phyloP scores from a whole-genome alignment of 2,888 invertebrate genomes.

The Apotomis betuletana region DNA sequence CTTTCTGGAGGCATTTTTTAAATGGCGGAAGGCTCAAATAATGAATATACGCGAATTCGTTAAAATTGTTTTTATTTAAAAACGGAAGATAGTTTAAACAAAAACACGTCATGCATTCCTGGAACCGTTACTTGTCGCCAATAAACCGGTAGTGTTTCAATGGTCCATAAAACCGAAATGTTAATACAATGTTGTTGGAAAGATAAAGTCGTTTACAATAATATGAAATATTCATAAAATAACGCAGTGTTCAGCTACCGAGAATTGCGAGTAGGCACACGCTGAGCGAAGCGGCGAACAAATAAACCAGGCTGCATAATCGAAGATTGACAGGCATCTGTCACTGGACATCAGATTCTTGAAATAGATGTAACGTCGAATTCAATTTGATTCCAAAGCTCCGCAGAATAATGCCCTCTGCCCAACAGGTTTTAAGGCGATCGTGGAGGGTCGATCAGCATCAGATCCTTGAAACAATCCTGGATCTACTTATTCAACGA shows the following conservation, averaged over 20 bases:
- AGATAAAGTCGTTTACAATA: conserved; percentile 77
- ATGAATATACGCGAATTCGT: too few species aligned
- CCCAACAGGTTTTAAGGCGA: conserved; percentile 51
- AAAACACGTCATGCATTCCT: background rate
- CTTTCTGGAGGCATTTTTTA: too few species aligned
- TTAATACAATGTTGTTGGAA: conserved; percentile 69
- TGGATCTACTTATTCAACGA: conserved; percentile 67
- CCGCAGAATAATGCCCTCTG: conserved; percentile 52
- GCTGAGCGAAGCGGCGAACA: conserved; percentile 56
- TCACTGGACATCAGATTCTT: conserved; percentile 42
- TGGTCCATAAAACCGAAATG: conserved; percentile 68
- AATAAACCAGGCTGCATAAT: conserved; percentile 54
- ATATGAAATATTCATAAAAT: conserved; percentile 80
- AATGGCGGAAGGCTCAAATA: too few species aligned
- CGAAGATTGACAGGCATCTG: conserved; percentile 59
- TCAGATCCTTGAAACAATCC: conserved; percentile 63
- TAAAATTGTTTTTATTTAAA: background rate
- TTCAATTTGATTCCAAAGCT: conserved; percentile 33
- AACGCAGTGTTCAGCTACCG: conserved; percentile 64
- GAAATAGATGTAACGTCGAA: conserved; percentile 41
- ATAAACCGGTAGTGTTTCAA: conserved; percentile 57
- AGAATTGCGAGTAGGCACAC: conserved; percentile 48
- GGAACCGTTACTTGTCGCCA: conserved; percentile 51
- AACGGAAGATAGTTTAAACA: background rate
- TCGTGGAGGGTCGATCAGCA: conserved; percentile 56